Percentiles rank a stretch among this genome's conserved stretches.
Evolutionary conservation across 2,888 invertebrate species (phyloP).

Genomic region (Euplexia lucipara): DNA sequence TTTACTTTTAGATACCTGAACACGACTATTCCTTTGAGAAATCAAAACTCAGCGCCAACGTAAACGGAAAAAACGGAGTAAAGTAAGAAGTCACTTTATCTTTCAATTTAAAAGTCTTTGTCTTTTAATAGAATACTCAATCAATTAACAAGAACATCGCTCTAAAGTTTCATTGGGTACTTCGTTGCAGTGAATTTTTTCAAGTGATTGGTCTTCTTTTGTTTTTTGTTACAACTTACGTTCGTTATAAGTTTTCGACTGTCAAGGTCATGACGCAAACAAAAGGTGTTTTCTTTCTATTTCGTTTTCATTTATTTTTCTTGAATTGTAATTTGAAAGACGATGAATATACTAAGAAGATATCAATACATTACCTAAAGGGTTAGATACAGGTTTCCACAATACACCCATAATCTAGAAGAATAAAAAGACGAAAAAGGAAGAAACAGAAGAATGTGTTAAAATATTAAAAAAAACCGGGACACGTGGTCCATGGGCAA

Average conservation of each 20-base stretch:
- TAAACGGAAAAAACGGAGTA: neutral
- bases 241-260: constrained; percentile 27
- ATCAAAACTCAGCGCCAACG: constrained; percentile 13
- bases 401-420: too few species aligned
- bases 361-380: too few species aligned
- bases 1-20: constrained; percentile 19
- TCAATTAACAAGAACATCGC: constrained; percentile 37
- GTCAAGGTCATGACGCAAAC: neutral
- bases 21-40: constrained; percentile 37
- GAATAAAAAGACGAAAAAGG: too few species aligned
- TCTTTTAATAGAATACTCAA: constrained; percentile 31
- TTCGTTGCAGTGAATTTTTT: constrained; percentile 27
- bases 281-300: neutral
- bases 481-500: too few species aligned
- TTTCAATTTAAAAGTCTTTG: constrained; percentile 25
- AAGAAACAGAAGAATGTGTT: too few species aligned
- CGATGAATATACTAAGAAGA: too few species aligned
- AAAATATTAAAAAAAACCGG: too few species aligned
- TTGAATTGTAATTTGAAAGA: neutral
- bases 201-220: constrained; percentile 19
- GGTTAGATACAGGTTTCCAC: too few species aligned
- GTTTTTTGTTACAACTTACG: constrained; percentile 25
- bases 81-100: constrained; percentile 20
- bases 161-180: constrained; percentile 12
- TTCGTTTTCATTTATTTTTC: neutral